Base-by-base conservation (phyloP, 2,797 vertebrate genomes). In the Catostomus latipinnis region DNA sequence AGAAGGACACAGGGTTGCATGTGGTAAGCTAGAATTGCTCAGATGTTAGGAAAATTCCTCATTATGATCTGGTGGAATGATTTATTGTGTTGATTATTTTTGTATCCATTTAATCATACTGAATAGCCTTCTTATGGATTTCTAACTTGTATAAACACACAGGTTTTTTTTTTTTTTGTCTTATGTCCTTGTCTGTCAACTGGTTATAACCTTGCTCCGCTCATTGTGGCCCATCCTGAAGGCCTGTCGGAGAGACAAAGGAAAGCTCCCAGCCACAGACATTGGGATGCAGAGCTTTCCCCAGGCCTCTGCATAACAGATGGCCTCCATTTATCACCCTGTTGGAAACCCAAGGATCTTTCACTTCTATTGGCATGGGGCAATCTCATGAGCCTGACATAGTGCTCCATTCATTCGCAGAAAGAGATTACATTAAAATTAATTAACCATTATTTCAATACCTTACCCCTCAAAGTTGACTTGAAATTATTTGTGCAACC, bases 281-380 rank as follows among this genome's bases (percentile, higher is more conserved):
- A 34, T 34, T 34, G 34, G 34, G 4, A 34, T 34, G 34, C 34
- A 34, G 34, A 89, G 89, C 87, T 84, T 84, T 83, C 80, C 65
- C 66, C 81, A 79, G 80, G 56, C 84, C 84, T 85, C 86, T 81
- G 84, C 86, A 89, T 90, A 89, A 93, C 89, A 89, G 92, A 91
- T 89, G 78, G 83, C 63, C 81, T 82, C 82, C 88, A 90, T 93
- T 92, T 89, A 92, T 92, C 91, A 89, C 89, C 84, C 90, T 88
- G 89, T 62, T 62, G 87, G 91, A 83, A 87, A 88, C 85, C 82
- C 78, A 86, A 88, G 66, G 85, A 87, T 88, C 86, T 81, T 85
- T 86, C 83, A 80, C 84, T 90, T 80, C 84, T 84, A 77, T 89
- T 70, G 65, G 80, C 82, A 52, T 69, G 68, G 83, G 81, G 80